phyloP scores from a whole-genome alignment of 1,140 invertebrate genomes.

The Diabrotica virgifera region DNA sequence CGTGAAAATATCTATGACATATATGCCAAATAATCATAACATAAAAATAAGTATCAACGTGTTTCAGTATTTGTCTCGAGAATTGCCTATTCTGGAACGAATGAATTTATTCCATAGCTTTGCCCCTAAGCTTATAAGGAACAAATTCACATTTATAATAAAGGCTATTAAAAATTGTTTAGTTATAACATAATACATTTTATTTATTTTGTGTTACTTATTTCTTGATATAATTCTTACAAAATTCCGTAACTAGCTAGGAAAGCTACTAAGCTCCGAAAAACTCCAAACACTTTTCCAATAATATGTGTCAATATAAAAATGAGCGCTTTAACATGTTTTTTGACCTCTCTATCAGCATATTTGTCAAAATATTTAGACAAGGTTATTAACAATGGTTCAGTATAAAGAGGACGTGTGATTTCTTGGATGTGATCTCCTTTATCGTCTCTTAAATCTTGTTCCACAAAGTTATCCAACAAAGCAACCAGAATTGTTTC shows the following conservation, averaged over 20 bases:
- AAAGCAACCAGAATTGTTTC: slow-evolving; percentile 8
- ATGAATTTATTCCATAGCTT: too few species aligned
- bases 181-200: too few species aligned
- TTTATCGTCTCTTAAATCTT: not conserved
- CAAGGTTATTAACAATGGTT: not conserved
- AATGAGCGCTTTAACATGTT: slow-evolving; percentile 6
- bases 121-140: too few species aligned
- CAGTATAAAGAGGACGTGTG: not conserved
- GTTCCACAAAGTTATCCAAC: slow-evolving; percentile 5
- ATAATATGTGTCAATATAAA: slow-evolving; percentile 8
- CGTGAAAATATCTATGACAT: too few species aligned
- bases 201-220: too few species aligned
- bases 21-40: too few species aligned
- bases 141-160: too few species aligned
- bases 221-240: not conserved
- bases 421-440: not conserved
- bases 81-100: too few species aligned
- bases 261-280: not conserved
- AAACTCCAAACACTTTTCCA: not conserved
- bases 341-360: slow-evolving; percentile 11
- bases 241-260: slow-evolving; percentile 8
- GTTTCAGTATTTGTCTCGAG: too few species aligned
- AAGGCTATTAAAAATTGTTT: too few species aligned
- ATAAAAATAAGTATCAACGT: too few species aligned
- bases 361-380: slow-evolving; percentile 16